A percentile compares a stretch with the other conserved stretches of the same genome.
phyloP scores from a whole-genome alignment of 2,113 vertebrate species.

The Spea multiplicata region DNA sequence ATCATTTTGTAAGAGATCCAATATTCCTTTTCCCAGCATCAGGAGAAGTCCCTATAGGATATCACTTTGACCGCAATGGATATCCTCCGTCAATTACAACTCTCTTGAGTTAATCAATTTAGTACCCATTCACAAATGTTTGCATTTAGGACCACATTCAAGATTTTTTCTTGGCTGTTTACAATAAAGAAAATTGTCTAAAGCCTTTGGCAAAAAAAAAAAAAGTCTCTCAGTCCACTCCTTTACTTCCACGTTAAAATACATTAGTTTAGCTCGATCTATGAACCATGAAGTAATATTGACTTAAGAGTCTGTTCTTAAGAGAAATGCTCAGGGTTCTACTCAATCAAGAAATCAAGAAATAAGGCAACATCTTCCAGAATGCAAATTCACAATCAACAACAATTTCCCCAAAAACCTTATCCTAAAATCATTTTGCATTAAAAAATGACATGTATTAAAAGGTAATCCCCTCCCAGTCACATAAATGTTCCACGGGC shows the following conservation, averaged over 20 bases:
- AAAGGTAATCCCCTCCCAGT: too few relatives aligned
- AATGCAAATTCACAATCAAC: too few relatives aligned
- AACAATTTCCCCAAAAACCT: too few relatives aligned
- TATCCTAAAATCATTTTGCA: too few relatives aligned
- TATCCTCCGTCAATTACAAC: slow-evolving; percentile 25
- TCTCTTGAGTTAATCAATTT: slow-evolving; percentile 34
- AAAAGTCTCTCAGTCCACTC: background rate
- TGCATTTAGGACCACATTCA: slow-evolving; percentile 6
- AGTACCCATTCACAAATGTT: slow-evolving; percentile 32
- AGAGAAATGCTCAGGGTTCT: background rate
- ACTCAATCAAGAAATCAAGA: background rate
- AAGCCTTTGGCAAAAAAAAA: background rate
- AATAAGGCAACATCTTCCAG: background rate
- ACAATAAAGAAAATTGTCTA: slow-evolving; percentile 1
- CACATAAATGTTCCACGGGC: too few relatives aligned
- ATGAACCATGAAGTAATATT: background rate
- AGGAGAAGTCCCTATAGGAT: slow-evolving; percentile 7
- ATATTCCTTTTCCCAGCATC: slow-evolving; percentile 37
- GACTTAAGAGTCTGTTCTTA: background rate
- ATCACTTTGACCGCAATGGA: background rate
- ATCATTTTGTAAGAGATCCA: slow-evolving; percentile 34
- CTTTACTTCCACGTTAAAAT: background rate
- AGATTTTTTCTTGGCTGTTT: background rate
- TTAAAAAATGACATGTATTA: too few relatives aligned
- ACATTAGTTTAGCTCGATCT: background rate